Percentiles rank a stretch among this genome's conserved stretches.
phyloP scores from a whole-genome alignment of 2,797 vertebrate genomes.

The Protosalanx chinensis region DNA sequence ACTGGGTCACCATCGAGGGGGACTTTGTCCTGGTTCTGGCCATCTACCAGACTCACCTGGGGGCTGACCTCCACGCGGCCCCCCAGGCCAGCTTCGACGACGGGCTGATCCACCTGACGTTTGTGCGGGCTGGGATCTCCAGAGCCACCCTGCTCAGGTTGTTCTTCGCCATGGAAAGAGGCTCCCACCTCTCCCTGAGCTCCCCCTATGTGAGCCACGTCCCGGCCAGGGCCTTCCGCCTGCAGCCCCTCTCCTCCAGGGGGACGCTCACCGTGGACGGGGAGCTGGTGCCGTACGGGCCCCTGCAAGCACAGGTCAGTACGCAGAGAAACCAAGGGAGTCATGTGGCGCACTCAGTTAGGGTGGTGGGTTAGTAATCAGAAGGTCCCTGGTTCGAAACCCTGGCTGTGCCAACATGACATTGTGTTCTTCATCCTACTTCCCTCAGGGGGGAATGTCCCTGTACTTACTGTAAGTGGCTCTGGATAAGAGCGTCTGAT shows the following conservation, averaged over 20 bases:
- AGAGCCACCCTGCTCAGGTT: conserved; percentile 81
- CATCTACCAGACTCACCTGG: conserved; percentile 84
- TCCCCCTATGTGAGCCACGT: conserved; percentile 82
- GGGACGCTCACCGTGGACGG: conserved; percentile 91
- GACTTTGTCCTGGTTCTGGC: conserved; percentile 88
- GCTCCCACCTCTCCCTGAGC: conserved; percentile 78
- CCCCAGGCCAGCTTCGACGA: conserved; percentile 85
- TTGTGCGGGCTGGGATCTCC: conserved; percentile 84
- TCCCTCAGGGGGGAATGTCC: too few species aligned
- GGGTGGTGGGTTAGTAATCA: too few species aligned
- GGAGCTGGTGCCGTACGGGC: conserved; percentile 87
- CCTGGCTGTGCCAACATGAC: too few species aligned
- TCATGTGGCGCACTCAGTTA: too few species aligned
- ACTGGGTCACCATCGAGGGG: conserved; percentile 86
- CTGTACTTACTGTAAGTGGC: too few species aligned
- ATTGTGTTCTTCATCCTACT: too few species aligned
- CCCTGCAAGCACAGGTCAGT: conserved; percentile 86
- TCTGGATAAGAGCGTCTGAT: too few species aligned
- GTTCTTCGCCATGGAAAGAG: conserved; percentile 88
- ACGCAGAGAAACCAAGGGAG: too few species aligned
- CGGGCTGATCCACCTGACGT: conserved; percentile 86
- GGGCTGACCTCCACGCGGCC: conserved; percentile 83
- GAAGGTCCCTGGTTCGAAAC: too few species aligned
- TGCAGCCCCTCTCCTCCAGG: conserved; percentile 83
- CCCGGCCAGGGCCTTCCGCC: conserved; percentile 82